Evolutionary conservation across 2,888 invertebrate genomes (phyloP), one percentile per base, ranked within the genome.

Genomic region (Melanargia galathea): DNA sequence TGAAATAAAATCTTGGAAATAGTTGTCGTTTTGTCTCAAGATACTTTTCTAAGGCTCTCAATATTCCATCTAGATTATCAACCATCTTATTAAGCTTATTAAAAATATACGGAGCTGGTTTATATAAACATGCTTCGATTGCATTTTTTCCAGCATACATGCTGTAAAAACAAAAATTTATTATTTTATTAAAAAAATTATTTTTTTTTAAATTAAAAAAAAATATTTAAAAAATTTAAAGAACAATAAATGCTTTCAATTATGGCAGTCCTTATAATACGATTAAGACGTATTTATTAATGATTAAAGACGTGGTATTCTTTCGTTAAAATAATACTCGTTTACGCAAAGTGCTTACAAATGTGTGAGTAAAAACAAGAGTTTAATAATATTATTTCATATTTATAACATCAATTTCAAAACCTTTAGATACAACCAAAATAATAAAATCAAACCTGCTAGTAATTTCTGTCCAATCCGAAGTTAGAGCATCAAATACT

Each of bases 11-110:
- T 71, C 94, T 82, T 13, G 97, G 97, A 83, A 98, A 98, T 48
- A 96, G 81, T 81, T 96, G 95, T n/a, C 97, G 92, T 79, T 98
- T 98, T 0, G 95, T 95, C 87, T 98, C 97, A 67, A 98, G 90
- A 83, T 97, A 98, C 78, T 94, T 93, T 82, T 97, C 97, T 58
- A 98, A 86, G 0, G 96, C 95, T 76, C 96, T 93, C 78, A 97
- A 95, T 71, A 97, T 96, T 38, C 92, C 86, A 79, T 97, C 97
- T 67, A 97, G 88, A 71, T 94, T 94, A 60, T 94, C 93, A 71
- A 94, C 94, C 93, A 97, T 95, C 71, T 91, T 87, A 69, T 93
- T 95, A 59, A 97, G 87, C 72, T 93, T 93, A 70, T 95, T 94
- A 52, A 94, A 91, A 18, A 97, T 83, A 71, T 92, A 93, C 0